Base-by-base conservation (phyloP, 2,888 invertebrate species). In the Leucoma salicis region DNA sequence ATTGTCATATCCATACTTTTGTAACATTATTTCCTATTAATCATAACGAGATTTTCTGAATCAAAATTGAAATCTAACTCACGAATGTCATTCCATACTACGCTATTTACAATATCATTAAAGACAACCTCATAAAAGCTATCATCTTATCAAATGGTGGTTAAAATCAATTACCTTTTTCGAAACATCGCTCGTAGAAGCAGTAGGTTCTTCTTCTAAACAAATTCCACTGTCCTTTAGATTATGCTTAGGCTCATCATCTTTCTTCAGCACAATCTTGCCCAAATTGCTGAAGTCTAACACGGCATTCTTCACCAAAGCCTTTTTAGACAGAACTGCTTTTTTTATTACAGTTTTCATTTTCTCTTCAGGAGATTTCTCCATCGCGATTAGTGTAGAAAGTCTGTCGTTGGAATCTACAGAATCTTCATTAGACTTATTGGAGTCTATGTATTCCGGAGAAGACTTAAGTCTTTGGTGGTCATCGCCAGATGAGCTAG, bases 401-500 rank as follows among this genome's bases (percentile, higher is more conserved):
- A 81, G 49, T 46, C 67, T 74, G 32, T 83, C 83, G 34, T 82
- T 82, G 1, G 84, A 82, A 53, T 80, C 88, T 0, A 78, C 70
- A 0, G 84, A 87, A 51, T 86, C 91, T 53, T 90, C 88, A 36
- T 86, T 87, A 1, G 88, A 88, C 55, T 84, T 87, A 39, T 82
- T 83, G 0, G 85, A 88, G 45, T 86, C 86, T 10, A 77, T 66
- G 39, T 81, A 85, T 35, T 87, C 89, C 1, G 85, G 79, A 2
- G 82, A 80, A 2, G 83, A 80, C 42, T 84, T 86, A 21, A 69
- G 75, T 57, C 71, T 74, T 24, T 81, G 74, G 29, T 89, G 86
- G 55, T 91, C 91, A 31, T 91, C 90, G 6, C 86, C 86, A 0
- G 90, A 90, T 4, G 90, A 90, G 43, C 91, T 86, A 1, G 88